Base-by-base conservation (phyloP, 2,888 invertebrate species). In the Drosophila ochracea region DNA sequence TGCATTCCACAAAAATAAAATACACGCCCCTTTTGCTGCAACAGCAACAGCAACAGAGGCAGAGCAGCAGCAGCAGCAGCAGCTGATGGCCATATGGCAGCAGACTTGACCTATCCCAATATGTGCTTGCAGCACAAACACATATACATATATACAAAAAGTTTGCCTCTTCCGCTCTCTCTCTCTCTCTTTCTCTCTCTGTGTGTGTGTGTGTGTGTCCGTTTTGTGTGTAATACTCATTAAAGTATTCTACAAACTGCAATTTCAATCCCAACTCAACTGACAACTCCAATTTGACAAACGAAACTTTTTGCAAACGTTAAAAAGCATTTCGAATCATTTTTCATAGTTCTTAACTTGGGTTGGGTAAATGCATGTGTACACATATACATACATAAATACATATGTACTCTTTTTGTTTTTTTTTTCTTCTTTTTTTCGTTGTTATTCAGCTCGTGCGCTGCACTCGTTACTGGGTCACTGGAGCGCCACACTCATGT, bases 401-500 rank as follows among this genome's bases (percentile, higher is more conserved):
- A 16, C 31, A 21, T 39, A 37, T 77, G 62, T 77, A 73, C 62
- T 61, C 59, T 65, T 57, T 66, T 25, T 41, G 37, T 65, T 68
- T 39, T 80, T 76, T 57, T 65, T 64, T 63, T 58, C 47, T 16
- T 47, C 21, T 13, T 13, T 47, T 47, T 47, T 47, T 47, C 47
- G 47, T 75, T 72, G 69, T 68, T 83, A 69, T 73, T 76, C 66
- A 76, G 89, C 84, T 90, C 89, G 91, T 84, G 87, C 76, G 83
- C 71, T 79, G 85, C 78, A 85, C 84, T 87, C 83, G 90, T 92
- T 91, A 92, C 91, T 92, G 91, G 92, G 92, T 92, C 92, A 92
- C 92, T 92, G 88, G 92, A 91, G 91, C 88, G 92, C 91, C 91
- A 91, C 82, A 91, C 91, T 91, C 84, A 91, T 92, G 92, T 92